Percentiles rank a stretch among this genome's conserved stretches.
Conservation (phyloP, 1,140 invertebrate genomes). For the Caenorhabditis remanei region DNA sequence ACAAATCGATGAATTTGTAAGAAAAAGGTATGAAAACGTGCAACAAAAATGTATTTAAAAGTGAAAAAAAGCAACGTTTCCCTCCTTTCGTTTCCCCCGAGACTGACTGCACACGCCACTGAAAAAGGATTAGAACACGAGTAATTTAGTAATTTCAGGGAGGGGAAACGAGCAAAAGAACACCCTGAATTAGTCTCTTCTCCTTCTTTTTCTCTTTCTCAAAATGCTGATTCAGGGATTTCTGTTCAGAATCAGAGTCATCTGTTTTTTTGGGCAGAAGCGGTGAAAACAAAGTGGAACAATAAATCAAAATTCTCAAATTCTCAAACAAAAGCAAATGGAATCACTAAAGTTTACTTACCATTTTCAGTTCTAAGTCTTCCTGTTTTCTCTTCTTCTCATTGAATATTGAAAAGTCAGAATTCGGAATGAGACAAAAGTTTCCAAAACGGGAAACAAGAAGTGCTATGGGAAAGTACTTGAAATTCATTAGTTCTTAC, state of each 20-base stretch:
- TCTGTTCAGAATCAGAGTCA: background rate
- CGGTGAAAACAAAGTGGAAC: background rate
- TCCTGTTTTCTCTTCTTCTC: background rate
- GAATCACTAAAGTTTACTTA: background rate
- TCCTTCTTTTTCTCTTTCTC: background rate
- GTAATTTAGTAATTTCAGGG: conserved; percentile 51
- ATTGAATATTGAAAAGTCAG: background rate
- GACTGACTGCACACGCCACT: no score
- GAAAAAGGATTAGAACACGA: conserved; percentile 28
- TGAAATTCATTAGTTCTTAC: background rate
- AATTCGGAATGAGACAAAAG: background rate
- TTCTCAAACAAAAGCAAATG: no score
- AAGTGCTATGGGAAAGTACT: background rate
- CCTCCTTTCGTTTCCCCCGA: background rate
- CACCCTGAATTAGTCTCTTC: conserved; percentile 27
- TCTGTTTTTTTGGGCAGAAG: background rate
- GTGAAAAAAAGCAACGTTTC: background rate
- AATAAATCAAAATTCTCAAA: background rate
- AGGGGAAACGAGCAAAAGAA: conserved; percentile 2
- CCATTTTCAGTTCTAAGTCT: background rate
- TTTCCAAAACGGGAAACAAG: background rate
- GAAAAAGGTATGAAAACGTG: background rate
- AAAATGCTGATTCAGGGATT: background rate
- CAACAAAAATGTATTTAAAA: background rate
- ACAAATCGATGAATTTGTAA: no score